Percentiles rank a stretch among this genome's conserved stretches.
phyloP scores from a whole-genome alignment of 2,797 vertebrate species.

The Sylvilagus floridanus region DNA sequence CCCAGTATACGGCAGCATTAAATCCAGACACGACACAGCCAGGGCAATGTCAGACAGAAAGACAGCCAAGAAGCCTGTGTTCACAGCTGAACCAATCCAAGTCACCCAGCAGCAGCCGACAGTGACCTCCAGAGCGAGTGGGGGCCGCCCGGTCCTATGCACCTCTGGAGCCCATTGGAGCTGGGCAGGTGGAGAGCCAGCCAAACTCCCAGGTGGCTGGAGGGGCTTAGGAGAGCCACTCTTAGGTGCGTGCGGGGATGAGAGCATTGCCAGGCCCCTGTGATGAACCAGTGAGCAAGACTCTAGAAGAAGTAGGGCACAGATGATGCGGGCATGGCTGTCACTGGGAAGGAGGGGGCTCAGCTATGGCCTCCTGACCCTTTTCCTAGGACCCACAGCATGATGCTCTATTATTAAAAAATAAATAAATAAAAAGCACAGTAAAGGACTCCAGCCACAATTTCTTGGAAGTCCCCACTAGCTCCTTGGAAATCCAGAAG shows the following conservation, averaged over 20 bases:
- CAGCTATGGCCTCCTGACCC: background rate
- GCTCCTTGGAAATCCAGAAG: background rate
- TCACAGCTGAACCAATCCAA: background rate
- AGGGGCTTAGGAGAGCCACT: background rate
- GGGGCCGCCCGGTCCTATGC: background rate
- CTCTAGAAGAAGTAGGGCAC: background rate
- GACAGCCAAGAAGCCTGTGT: background rate
- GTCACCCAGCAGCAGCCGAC: accelerated
- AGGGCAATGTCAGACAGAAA: background rate
- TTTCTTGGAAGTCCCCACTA: background rate
- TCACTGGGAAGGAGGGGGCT: background rate
- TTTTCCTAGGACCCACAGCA: background rate
- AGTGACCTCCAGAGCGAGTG: background rate
- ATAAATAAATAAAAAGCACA: background rate
- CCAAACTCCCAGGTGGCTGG: background rate
- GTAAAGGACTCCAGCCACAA: background rate
- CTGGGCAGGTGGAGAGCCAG: background rate
- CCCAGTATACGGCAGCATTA: background rate
- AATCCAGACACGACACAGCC: background rate
- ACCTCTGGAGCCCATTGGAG: background rate
- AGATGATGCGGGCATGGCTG: background rate
- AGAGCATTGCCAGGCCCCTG: background rate
- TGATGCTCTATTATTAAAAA: background rate
- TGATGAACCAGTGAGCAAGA: background rate
- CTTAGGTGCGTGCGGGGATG: background rate